phyloP scores from a whole-genome alignment of 1,140 invertebrate species.

The Ectropis grisescens region DNA sequence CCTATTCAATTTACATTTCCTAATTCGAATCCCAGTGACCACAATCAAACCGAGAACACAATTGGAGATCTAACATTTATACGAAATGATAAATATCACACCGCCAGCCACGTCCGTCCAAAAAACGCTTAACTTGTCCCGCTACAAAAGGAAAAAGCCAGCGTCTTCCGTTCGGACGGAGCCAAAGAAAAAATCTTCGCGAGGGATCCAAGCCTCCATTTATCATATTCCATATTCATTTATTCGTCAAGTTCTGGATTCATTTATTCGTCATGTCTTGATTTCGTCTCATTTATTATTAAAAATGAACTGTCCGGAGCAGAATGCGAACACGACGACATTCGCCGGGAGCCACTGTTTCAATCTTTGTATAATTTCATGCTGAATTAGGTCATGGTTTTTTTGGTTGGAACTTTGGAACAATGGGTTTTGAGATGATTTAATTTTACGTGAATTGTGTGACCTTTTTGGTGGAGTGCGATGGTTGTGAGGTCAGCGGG shows the following conservation, averaged over 20 bases:
- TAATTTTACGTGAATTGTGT: not conserved
- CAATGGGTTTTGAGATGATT: too few relatives aligned
- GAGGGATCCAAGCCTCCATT: constrained; percentile 62
- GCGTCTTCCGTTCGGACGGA: constrained; percentile 64
- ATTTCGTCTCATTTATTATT: constrained; percentile 73
- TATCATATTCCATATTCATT: constrained; percentile 71
- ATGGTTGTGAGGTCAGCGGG: constrained; percentile 23
- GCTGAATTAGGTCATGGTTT: constrained; percentile 47
- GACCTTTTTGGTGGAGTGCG: constrained; percentile 7
- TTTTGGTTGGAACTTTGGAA: too few relatives aligned
- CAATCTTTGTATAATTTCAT: constrained; percentile 64
- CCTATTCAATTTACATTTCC: too few relatives aligned
- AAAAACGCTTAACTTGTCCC: constrained; percentile 68
- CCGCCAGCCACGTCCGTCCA: constrained; percentile 47
- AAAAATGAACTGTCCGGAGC: constrained; percentile 71
- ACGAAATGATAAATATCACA: constrained; percentile 66
- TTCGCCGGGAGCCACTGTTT: constrained; percentile 54
- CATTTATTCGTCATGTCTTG: constrained; percentile 72
- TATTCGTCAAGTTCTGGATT: constrained; percentile 71
- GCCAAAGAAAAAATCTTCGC: constrained; percentile 66
- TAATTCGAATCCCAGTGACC: constrained; percentile 19
- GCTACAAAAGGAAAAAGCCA: constrained; percentile 69
- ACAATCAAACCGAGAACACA: constrained; percentile 42
- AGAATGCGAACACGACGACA: constrained; percentile 53
- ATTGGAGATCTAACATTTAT: constrained; percentile 49